These are phyloP conservation scores for Danio choprae DNA, from an alignment of 2,797 vertebrate species.

Conservation along the genomic window DNA sequence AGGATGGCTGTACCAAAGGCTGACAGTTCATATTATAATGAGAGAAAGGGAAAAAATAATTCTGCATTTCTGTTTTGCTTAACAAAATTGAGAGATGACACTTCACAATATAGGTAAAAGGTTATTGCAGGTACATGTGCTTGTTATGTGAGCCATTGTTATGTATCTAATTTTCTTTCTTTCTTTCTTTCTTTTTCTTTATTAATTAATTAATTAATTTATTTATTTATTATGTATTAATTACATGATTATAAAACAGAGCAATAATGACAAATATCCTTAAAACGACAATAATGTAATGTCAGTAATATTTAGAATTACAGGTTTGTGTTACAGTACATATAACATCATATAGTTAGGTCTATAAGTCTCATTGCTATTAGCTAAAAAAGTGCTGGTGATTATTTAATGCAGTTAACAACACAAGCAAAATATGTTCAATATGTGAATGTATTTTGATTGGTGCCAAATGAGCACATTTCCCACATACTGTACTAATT, in stretches of 20 bases:
- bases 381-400: too few species aligned
- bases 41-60: neutral
- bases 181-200: too few species aligned
- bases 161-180: neutral
- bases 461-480: too few species aligned
- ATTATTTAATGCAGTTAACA: too few species aligned
- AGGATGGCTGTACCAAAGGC: slow-evolving; percentile 13
- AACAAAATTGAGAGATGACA: slow-evolving; percentile 12
- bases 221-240: too few species aligned
- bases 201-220: too few species aligned
- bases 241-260: too few species aligned
- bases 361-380: too few species aligned
- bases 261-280: neutral
- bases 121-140: neutral
- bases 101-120: neutral
- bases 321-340: neutral
- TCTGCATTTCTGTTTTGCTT: neutral
- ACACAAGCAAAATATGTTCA: too few species aligned
- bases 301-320: neutral
- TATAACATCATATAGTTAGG: too few species aligned
- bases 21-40: neutral
- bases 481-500: too few species aligned
- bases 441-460: too few species aligned
- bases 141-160: neutral
- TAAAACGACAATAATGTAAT: neutral